Evolutionary conservation across 2,888 invertebrate species (phyloP), one percentile per base, ranked within the genome.

Genomic region (Athrips mouffetella): DNA sequence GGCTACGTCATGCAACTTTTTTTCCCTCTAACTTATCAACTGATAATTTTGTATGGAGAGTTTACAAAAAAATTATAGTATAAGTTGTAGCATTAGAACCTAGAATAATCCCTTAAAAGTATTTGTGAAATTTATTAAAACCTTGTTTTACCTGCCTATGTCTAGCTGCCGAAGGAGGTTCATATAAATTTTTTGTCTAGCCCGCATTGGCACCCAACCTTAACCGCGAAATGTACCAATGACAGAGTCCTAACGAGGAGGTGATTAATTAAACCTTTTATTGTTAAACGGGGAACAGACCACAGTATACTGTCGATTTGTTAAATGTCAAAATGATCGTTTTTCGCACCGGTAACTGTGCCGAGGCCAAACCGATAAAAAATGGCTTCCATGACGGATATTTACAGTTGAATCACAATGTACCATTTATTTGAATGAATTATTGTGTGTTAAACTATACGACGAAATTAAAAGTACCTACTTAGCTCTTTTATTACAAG

Each of bases 261-360:
- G 45, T 45, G 41, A 45, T 45, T 49, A 40, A 41, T 49, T 45
- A 41, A 35, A 31, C 45, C 10, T 31, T 45, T 31, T 40, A 18
- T 33, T 39, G 31, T 39, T 40, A 33, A 45, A 48, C 18, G 37
- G 18, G 45, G 37, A 31, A 40, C 40, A 20, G 8, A 27, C 41
- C 41, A 42, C 48, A 48, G 33, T 33, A 29, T 16, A 16, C 41
- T 41, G 44, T 45, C 50, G 50, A 51, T 51, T 50, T 50, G 50
- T 50, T 50, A 47, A 44, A 30, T 44, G 44, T 44, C 44, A 44
- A 31, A 31, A 44, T 31, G 44, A 44, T 48, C 47, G 50, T 21
- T 50, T 50, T 47, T 47, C 46, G 44, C 25, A 18, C 29, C 42
- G 42, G 15, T 42, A 29, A 42, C 15, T 47, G 50, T 50, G 47